Base-by-base conservation (phyloP, 2,888 invertebrate genomes). In the Gymnoscelis rufifasciata region DNA sequence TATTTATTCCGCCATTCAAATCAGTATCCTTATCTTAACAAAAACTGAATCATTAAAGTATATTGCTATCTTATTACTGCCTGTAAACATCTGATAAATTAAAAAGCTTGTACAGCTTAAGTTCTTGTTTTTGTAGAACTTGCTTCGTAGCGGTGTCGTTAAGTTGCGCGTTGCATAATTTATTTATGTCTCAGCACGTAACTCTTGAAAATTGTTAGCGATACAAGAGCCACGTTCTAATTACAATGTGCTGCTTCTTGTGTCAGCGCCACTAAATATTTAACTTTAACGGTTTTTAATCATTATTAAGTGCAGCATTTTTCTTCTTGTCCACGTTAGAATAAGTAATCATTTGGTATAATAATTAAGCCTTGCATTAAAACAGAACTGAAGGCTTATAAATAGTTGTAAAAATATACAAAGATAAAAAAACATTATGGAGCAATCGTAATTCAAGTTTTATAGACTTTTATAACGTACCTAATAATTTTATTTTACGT, bases 121-220 rank as follows among this genome's bases (percentile, higher is more conserved):
- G 19, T 19, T 5, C 5, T n/a, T 14, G 15, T 35, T 23, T 35
- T 35, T 7, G 11, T 7, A 19, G 19, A 35, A 35, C 19, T 7
- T 54, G 52, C 31, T 46, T 41, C 36, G 47, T 68, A 69, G 69
- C 65, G 54, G 65, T 66, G 67, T 61, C 65, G 70, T 70, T 77
- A 79, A 81, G 77, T 78, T 77, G 71, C 68, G 75, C 68, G 70
- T 72, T 82, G 79, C 78, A 86, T 84, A 83, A 83, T 81, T 79
- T 80, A 84, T 82, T 80, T 84, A 84, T 86, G 83, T 82, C 63
- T 63, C 69, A 74, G 73, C 86, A 83, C 84, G 86, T 77, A 71
- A 74, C 71, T 66, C 73, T 72, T 67, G 71, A 64, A 66, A 71
- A 68, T 70, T 66, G 74, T 68, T 67, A 60, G 62, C 62, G 63